Base-by-base conservation (phyloP, 2,888 invertebrate genomes). In the Eupithecia exiguata region DNA sequence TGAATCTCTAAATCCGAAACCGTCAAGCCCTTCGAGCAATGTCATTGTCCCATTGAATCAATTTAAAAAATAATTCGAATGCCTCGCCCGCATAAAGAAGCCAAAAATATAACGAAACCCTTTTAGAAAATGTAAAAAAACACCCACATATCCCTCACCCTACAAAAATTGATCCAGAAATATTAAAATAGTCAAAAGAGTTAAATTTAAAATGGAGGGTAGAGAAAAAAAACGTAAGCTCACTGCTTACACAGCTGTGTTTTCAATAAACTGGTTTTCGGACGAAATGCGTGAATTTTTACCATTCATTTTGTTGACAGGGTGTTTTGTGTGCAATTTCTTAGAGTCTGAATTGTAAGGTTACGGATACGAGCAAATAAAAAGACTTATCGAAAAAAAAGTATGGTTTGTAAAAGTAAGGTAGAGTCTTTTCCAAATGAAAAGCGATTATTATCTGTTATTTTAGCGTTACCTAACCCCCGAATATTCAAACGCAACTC, bases 141-240 rank as follows among this genome's bases (percentile, higher is more conserved):
- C 89, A 81, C 87, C 85, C 84, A 86, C 86, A 88, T 84, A 82
- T 4, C 91, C 92, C 93, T 92, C 92, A 84, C 92, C 92, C 92
- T 73, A 84, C 87, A 87, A 89, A 90, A 90, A 91, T 77, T 88
- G 85, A 91, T 90, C 90, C 89, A 91, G 88, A 93, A 93, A 92
- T 94, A 94, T 94, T 94, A 93, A 94, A 94, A 94, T 92, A 92
- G 92, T 92, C 89, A 92, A 94, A 94, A 93, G 94, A 93, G 94
- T 94, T 94, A 92, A 94, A 94, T 91, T 92, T 94, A 91, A 94
- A 93, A 91, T 84, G 87, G 87, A 90, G 92, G 92, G 91, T 89
- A 87, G 21, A 5, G 38, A 49, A 89, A 85, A n/a, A 85, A 86
- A 84, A 83, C 81, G 82, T 93, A 92, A 94, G 92, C 92, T 90